Evolutionary conservation across 2,888 invertebrate species (phyloP), one percentile per base, ranked within the genome.

Genomic region (Apantesis nais): DNA sequence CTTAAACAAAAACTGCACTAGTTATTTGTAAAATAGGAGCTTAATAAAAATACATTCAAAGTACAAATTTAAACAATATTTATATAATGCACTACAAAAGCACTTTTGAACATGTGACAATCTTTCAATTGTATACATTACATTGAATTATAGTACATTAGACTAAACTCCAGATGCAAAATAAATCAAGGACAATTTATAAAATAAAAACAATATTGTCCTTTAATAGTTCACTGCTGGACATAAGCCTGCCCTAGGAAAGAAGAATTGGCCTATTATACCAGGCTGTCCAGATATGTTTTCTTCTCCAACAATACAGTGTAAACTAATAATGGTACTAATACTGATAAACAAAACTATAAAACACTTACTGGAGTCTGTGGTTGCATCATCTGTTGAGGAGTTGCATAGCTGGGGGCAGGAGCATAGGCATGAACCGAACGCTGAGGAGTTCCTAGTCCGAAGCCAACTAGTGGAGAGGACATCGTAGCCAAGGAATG

Each of bases 341-440:
- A 34, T 34, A 5, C 5, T 34, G 3, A 34, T 34, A 4, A 34
- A 2, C 34, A 34, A 4, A 34, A 34, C 31, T 29, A n/a, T 31
- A 12, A 64, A 14, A 52, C 44, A 70, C 31, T 29, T 96, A 98
- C 98, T 77, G 98, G 98, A 71, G 98, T 98, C 90, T 98, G 98
- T 1, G 98, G 98, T 90, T 98, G 98, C 97, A 98, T 97, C 91
- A 98, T 96, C 84, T 97, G 97, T 85, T 98, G 98, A 3, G 98
- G 98, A 0, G 98, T 97, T 3, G 97, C 95, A 90, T 97, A 97
- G 68, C 97, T 96, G 8, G 97, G 97, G 9, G 97, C 97, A 3
- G 97, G 97, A 16, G 97, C 97, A 90, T 97, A 98, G 44, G 97
- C 96, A 81, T 97, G 97, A 91, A 97, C 96, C 71, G 97, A 96